Base-by-base conservation (phyloP, 2,888 invertebrate species). In the Lobophora halterata region DNA sequence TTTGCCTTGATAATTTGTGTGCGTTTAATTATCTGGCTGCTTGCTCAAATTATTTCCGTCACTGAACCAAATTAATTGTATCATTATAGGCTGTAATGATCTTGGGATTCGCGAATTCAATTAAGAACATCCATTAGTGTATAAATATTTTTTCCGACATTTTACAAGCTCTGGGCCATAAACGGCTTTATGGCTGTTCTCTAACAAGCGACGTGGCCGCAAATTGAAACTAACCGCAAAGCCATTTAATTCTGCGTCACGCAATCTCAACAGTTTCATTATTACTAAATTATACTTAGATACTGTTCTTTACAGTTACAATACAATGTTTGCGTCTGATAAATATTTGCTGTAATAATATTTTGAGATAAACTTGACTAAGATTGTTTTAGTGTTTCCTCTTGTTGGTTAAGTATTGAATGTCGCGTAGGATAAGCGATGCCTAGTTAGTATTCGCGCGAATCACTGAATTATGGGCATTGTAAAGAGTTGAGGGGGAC, bases 391-490 rank as follows among this genome's bases (percentile, higher is more conserved):
- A 81, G 61, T 73, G 66, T 70, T 79, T 79, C 77, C 76, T 75
- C 56, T 58, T 56, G 57, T 57, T 49, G 52, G 59, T 68, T 61
- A 62, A 63, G 69, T 75, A 75, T 74, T 71, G 69, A 57, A 69
- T 78, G 74, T 79, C 71, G 65, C 66, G 64, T 62, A 55, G 63
- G 75, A 75, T 76, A 79, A 76, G 49, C 61, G 61, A 63, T 61
- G 53, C 61, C 63, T 73, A 75, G 76, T 75, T 72, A 77, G 73
- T 71, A 68, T 78, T 80, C 66, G 77, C 73, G 82, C 73, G 78
- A 80, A 79, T 79, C 76, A 72, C 71, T 79, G 78, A 86, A 71
- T 82, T 82, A 86, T 85, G 75, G 70, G 58, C 67, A 70, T 75
- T 77, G 79, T 81, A 72, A 62, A 65, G 66, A 68, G 60, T 45